Percentiles rank a stretch among this genome's conserved stretches.
Conservation (phyloP, 2,888 invertebrate genomes). For the Ptilodon capucinus region DNA sequence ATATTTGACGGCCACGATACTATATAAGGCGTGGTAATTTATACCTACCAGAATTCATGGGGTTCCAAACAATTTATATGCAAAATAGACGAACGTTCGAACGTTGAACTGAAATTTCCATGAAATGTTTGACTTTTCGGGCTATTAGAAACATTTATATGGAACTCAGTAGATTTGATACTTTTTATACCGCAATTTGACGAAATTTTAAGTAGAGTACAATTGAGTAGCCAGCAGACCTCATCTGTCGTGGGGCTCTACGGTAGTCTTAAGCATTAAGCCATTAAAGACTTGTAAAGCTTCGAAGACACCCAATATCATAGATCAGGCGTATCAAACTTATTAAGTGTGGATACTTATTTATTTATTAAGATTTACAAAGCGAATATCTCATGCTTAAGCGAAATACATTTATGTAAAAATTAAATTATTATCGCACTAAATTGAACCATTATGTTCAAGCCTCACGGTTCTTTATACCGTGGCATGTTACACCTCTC, state of each 20-base stretch:
- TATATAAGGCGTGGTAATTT: slow-evolving; percentile 37
- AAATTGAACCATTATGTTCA: background rate
- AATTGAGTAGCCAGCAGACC: too few species aligned
- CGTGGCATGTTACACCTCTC: background rate
- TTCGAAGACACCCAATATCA: too few species aligned
- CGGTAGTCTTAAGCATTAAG: too few species aligned
- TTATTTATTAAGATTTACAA: too few species aligned
- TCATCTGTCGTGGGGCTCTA: too few species aligned
- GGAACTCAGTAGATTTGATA: background rate
- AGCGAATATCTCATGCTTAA: too few species aligned
- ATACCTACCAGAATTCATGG: slow-evolving; percentile 64
- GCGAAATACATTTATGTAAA: too few species aligned
- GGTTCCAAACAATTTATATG: slow-evolving; percentile 63
- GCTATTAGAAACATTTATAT: background rate
- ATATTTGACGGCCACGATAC: background rate
- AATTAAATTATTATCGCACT: background rate
- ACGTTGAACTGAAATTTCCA: slow-evolving; percentile 29
- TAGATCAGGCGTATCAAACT: too few species aligned
- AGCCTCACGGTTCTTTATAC: background rate
- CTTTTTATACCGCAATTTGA: background rate
- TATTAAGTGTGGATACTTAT: too few species aligned
- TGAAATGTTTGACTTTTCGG: slow-evolving; percentile 24
- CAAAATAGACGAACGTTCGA: slow-evolving; percentile 62
- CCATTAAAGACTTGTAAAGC: too few species aligned
- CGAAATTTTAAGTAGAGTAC: too few species aligned